Conservation (phyloP, 2,797 vertebrate genomes). For the Coracias cyanogaster region DNA sequence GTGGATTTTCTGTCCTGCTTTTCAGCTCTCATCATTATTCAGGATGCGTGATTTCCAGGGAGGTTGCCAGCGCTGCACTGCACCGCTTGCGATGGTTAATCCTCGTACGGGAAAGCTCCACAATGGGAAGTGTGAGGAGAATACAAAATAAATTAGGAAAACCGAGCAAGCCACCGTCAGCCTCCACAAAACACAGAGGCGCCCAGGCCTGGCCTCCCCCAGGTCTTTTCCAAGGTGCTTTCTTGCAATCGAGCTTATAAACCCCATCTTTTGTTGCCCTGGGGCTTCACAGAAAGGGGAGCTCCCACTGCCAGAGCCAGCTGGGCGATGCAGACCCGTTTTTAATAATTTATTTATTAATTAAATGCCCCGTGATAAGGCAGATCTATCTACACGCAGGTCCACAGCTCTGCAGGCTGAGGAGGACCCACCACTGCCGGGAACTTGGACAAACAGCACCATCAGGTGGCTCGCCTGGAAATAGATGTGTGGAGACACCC, state of each 20-base stretch:
- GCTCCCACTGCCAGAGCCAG: background rate
- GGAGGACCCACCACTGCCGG: background rate
- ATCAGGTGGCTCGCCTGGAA: constrained; percentile 61
- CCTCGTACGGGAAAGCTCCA: constrained; percentile 39
- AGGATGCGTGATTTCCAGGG: constrained; percentile 36
- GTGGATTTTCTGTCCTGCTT: constrained; percentile 37
- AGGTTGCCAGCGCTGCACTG: constrained; percentile 63
- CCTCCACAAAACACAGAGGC: background rate
- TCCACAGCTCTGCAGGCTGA: constrained; percentile 23
- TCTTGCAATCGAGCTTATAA: constrained; percentile 38
- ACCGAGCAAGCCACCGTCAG: background rate
- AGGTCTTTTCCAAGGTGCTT: background rate
- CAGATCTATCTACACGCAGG: constrained; percentile 50
- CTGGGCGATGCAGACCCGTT: background rate
- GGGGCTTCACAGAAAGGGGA: background rate
- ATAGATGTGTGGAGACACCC: background rate
- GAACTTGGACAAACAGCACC: constrained; percentile 65
- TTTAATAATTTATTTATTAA: constrained; percentile 41
- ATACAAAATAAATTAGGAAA: constrained; percentile 55
- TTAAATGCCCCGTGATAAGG: background rate
- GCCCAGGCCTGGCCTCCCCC: background rate
- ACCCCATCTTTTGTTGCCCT: background rate
- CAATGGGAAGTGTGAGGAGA: constrained; percentile 34
- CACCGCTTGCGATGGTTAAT: constrained; percentile 39
- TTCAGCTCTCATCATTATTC: constrained; percentile 59